Percentiles rank a stretch among this genome's conserved stretches.
Evolutionary conservation across 2,797 vertebrate species (phyloP).

Genomic region (Emys orbicularis): DNA sequence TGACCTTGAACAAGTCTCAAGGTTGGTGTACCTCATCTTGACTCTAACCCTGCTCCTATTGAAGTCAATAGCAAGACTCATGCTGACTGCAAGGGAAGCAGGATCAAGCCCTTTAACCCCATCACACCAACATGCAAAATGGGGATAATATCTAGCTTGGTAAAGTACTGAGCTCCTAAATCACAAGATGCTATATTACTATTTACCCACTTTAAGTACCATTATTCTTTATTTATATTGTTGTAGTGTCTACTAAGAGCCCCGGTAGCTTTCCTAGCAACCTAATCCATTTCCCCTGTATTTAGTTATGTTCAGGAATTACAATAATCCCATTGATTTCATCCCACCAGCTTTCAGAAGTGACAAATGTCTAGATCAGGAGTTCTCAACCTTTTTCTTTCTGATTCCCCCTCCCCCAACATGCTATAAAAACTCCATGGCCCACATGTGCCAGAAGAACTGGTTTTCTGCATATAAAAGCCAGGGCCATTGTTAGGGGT

Average conservation of each 20-base stretch:
- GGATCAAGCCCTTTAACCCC: not conserved
- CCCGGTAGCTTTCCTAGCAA: not conserved
- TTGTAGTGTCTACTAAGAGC: not conserved
- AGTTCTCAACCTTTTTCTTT: too few species aligned
- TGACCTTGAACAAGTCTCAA: not conserved
- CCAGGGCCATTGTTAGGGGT: too few species aligned
- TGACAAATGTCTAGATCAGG: not conserved
- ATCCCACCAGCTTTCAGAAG: not conserved
- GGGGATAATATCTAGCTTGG: rapidly evolving
- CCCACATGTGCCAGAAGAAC: too few species aligned
- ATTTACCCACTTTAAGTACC: not conserved
- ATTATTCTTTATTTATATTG: not conserved
- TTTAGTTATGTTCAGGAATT: not conserved
- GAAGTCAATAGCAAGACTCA: not conserved
- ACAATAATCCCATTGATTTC: not conserved
- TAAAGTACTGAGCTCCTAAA: not conserved
- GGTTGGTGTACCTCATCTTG: not conserved
- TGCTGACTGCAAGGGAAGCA: rapidly evolving
- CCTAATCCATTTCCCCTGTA: not conserved
- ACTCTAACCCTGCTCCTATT: too few species aligned
- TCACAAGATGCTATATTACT: not conserved
- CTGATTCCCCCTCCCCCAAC: rapidly evolving
- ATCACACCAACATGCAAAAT: rapidly evolving
- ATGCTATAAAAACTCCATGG: too few species aligned
- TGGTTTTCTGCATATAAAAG: too few species aligned